A percentile compares a stretch with the other conserved stretches of the same genome.
phyloP scores from a whole-genome alignment of 2,113 vertebrate genomes.

The Apaloderma vittatum region DNA sequence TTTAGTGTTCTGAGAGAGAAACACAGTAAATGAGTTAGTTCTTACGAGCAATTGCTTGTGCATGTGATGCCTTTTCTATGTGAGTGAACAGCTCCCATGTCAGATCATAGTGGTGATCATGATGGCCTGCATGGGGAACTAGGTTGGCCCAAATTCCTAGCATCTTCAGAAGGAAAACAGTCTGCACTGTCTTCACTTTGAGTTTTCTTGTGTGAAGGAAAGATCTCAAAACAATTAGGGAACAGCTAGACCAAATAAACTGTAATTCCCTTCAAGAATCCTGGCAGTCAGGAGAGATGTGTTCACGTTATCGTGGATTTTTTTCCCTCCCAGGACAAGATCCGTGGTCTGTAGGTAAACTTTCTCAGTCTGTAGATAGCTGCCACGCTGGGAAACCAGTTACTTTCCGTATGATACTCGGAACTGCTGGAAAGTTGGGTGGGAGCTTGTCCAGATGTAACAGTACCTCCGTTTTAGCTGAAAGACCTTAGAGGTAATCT shows the following conservation, averaged over 20 bases:
- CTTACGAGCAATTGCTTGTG: background rate
- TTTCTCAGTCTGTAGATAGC: background rate
- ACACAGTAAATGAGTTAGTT: background rate
- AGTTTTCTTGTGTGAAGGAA: background rate
- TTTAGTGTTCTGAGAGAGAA: background rate
- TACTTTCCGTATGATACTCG: background rate
- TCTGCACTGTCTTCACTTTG: background rate
- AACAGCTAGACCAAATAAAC: background rate
- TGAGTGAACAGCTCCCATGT: background rate
- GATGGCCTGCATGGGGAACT: background rate
- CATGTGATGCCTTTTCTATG: background rate
- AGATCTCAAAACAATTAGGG: background rate
- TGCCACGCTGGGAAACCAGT: background rate
- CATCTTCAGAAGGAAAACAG: background rate
- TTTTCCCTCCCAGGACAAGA: background rate
- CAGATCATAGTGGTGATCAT: background rate
- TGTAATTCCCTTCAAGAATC: background rate
- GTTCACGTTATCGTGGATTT: fast-evolving
- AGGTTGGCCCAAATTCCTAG: background rate
- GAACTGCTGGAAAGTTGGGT: constrained; percentile 6
- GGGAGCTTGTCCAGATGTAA: background rate
- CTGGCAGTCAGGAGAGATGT: background rate
- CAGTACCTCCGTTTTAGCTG: background rate
- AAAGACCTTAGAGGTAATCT: background rate
- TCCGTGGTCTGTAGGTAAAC: background rate